A percentile compares a stretch with the other conserved stretches of the same genome.
phyloP scores from a whole-genome alignment of 2,113 vertebrate species.

The Burhinus bistriatus region DNA sequence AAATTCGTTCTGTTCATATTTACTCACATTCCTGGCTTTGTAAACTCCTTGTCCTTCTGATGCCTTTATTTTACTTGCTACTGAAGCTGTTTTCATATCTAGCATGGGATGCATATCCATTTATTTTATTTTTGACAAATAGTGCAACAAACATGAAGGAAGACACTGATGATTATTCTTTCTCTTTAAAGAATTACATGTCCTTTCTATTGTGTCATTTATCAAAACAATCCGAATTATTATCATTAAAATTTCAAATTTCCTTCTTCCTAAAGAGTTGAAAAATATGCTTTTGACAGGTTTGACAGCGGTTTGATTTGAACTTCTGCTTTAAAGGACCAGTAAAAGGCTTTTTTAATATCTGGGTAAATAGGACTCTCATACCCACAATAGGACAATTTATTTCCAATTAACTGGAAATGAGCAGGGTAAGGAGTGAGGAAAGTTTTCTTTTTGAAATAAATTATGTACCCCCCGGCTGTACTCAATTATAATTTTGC shows the following conservation, averaged over 20 bases:
- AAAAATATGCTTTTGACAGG: background rate
- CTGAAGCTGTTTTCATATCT: background rate
- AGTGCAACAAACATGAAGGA: background rate
- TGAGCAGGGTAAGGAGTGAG: background rate
- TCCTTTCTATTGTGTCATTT: background rate
- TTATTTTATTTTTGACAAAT: slow-evolving; percentile 1
- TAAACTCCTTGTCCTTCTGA: background rate
- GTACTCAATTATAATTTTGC: background rate
- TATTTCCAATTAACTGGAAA: background rate
- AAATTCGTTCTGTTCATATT: slow-evolving; percentile 32
- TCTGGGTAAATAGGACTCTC: background rate
- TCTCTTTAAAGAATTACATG: background rate
- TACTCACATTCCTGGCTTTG: background rate
- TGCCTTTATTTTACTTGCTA: background rate
- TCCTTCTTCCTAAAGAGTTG: background rate
- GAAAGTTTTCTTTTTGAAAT: background rate
- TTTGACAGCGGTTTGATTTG: background rate
- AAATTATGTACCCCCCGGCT: background rate
- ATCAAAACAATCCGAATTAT: background rate
- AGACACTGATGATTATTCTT: background rate
- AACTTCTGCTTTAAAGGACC: background rate
- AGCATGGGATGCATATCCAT: background rate
- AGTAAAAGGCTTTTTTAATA: background rate
- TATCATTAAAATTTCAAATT: background rate
- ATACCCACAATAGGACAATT: background rate